Percentiles rank a stretch among this genome's conserved stretches.
Conservation (phyloP, 2,797 vertebrate genomes). For the Falco peregrinus region DNA sequence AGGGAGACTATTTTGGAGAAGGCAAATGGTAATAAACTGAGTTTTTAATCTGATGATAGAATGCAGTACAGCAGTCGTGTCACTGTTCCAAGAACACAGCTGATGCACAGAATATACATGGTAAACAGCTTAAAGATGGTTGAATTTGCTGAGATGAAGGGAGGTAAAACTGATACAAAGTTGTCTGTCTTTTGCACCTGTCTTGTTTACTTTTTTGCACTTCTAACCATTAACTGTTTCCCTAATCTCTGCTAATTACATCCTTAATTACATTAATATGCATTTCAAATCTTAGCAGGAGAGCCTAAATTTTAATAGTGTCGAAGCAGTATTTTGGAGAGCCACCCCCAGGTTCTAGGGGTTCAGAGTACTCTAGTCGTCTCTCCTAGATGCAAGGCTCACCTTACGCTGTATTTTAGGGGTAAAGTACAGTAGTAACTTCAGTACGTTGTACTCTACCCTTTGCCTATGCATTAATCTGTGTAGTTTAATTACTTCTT, state of each 20-base stretch:
- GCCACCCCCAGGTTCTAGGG: not conserved
- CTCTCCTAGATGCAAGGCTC: not conserved
- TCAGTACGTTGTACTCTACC: not conserved
- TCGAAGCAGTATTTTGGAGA: constrained; percentile 33
- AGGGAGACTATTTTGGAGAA: not conserved
- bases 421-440: constrained; percentile 9
- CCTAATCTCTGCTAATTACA: constrained; percentile 74
- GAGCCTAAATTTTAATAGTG: not conserved
- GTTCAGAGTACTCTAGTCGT: not conserved
- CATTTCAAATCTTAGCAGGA: constrained; percentile 53
- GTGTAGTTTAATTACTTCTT: not conserved
- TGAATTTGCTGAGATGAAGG: constrained; percentile 26
- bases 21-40: not conserved
- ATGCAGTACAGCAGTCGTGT: constrained; percentile 68
- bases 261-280: constrained; percentile 63
- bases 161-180: constrained; percentile 38
- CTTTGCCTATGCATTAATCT: not conserved
- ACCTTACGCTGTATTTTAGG: not conserved
- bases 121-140: not conserved
- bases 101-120: not conserved
- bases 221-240: constrained; percentile 64
- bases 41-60: constrained; percentile 55
- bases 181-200: constrained; percentile 70
- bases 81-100: constrained; percentile 16
- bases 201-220: constrained; percentile 65